Percentiles rank a stretch among this genome's conserved stretches.
phyloP scores from a whole-genome alignment of 53 echinoderm and acorn worm species.

The Echinarachnius parma region DNA sequence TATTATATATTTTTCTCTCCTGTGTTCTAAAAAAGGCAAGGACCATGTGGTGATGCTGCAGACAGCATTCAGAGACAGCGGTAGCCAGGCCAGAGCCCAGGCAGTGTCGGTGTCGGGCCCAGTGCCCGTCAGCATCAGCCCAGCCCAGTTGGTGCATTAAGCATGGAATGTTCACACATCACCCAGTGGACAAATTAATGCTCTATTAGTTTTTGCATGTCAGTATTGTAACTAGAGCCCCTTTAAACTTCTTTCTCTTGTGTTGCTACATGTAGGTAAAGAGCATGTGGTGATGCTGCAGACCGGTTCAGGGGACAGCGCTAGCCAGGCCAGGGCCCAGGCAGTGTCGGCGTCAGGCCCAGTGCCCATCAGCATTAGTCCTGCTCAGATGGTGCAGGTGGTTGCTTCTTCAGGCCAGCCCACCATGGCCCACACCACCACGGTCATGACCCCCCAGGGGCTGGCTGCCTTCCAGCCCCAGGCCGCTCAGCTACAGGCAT shows the following conservation, averaged over 20 bases:
- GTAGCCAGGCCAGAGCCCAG: slow-evolving; percentile 4
- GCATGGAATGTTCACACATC: too few relatives aligned
- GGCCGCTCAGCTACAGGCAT: slow-evolving; percentile 40
- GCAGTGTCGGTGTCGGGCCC: neutral
- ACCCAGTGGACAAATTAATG: too few relatives aligned
- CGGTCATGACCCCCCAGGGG: slow-evolving; percentile 18
- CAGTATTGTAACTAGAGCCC: too few relatives aligned
- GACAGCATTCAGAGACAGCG: neutral
- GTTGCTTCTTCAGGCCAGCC: slow-evolving; percentile 22
- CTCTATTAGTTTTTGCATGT: too few relatives aligned
- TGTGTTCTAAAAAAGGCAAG: slow-evolving; percentile 1
- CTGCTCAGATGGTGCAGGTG: slow-evolving; percentile 36
- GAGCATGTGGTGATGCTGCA: slow-evolving; percentile 24
- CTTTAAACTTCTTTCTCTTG: too few relatives aligned
- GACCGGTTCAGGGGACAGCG: neutral
- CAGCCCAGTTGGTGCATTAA: neutral
- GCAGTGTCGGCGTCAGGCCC: neutral
- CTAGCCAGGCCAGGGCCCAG: slow-evolving; percentile 3
- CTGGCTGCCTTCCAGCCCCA: slow-evolving; percentile 19
- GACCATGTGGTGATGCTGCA: slow-evolving; percentile 24
- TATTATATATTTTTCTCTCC: neutral
- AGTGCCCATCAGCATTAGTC: slow-evolving; percentile 6
- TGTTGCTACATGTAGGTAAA: too few relatives aligned
- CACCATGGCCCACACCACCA: slow-evolving; percentile 20
- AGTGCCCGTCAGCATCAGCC: neutral